Conservation (phyloP, 2,113 vertebrate species). For the Pelusios castaneus region DNA sequence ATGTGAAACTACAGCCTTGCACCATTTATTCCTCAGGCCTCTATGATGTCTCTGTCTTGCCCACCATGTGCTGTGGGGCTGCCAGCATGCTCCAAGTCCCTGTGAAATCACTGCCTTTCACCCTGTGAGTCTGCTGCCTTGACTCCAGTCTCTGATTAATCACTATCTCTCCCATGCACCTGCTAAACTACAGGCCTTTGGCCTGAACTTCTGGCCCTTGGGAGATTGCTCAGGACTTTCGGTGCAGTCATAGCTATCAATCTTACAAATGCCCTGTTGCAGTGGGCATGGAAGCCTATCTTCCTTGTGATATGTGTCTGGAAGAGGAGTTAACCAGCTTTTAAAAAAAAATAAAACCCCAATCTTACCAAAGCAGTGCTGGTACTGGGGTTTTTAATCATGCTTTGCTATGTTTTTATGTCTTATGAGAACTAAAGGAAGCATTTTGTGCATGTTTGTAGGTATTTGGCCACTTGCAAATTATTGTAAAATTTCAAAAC, state of each 20-base stretch:
- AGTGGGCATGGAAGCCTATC: not conserved
- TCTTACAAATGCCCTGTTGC: not conserved
- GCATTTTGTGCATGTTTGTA: not conserved
- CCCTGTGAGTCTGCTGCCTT: not conserved
- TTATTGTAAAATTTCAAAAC: not conserved
- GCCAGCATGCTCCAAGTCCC: not conserved
- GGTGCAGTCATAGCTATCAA: not conserved
- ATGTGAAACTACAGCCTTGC: not conserved
- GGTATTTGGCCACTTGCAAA: not conserved
- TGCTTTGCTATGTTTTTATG: not conserved
- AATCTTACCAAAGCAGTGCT: not conserved
- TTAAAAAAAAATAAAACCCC: not conserved
- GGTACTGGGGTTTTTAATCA: not conserved
- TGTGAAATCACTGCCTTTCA: too few species aligned
- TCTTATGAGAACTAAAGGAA: not conserved
- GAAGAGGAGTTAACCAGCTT: not conserved
- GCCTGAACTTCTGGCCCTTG: not conserved
- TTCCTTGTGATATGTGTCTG: not conserved
- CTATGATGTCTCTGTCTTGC: not conserved
- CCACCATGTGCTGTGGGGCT: not conserved
- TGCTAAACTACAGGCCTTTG: not conserved
- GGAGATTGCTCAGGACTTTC: not conserved
- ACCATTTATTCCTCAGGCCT: not conserved
- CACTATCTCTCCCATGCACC: not conserved
- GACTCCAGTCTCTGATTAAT: not conserved